These are phyloP conservation scores for Platyura marginata DNA, from an alignment of 1,140 invertebrate genomes.

Conservation along the genomic window DNA sequence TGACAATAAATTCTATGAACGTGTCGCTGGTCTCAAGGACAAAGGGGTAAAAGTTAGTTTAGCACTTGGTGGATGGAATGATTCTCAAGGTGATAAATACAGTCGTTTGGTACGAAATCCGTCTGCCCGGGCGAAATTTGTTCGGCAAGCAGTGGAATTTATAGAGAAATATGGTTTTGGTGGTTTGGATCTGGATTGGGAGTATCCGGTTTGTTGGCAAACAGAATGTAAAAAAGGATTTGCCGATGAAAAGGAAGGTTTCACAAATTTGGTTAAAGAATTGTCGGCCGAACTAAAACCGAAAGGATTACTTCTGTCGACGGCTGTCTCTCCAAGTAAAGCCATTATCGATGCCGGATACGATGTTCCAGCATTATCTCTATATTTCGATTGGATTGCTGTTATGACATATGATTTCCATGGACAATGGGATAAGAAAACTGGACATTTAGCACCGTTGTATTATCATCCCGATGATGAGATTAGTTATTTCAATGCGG, in stretches of 20 bases:
- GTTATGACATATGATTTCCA: slow-evolving; percentile 84
- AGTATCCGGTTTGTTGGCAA: slow-evolving; percentile 50
- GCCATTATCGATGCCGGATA: slow-evolving; percentile 73
- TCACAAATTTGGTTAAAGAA: slow-evolving; percentile 51
- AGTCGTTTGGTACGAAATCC: slow-evolving; percentile 61
- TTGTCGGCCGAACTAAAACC: slow-evolving; percentile 53
- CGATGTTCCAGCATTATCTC: slow-evolving; percentile 50
- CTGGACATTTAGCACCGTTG: slow-evolving; percentile 70
- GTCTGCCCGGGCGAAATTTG: slow-evolving; percentile 45
- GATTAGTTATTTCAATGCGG: slow-evolving; percentile 46
- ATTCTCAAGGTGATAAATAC: slow-evolving; percentile 71
- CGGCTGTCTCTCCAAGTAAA: slow-evolving; percentile 77
- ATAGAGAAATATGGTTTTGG: slow-evolving; percentile 70
- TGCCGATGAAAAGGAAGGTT: slow-evolving; percentile 59
- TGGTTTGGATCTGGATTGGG: slow-evolving; percentile 78
- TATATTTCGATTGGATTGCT: slow-evolving; percentile 67
- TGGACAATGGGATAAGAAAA: slow-evolving; percentile 79
- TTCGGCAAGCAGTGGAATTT: slow-evolving; percentile 53
- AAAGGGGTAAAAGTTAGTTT: slow-evolving; percentile 66
- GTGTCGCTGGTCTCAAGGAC: slow-evolving; percentile 57
- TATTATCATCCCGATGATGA: slow-evolving; percentile 64
- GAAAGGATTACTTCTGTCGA: slow-evolving; percentile 52
- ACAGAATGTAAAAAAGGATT: slow-evolving; percentile 71
- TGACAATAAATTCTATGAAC: slow-evolving; percentile 71
- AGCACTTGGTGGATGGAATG: slow-evolving; percentile 80